Evolutionary conservation across 2,888 invertebrate species (phyloP).

Genomic region (Zygaena filipendulae): DNA sequence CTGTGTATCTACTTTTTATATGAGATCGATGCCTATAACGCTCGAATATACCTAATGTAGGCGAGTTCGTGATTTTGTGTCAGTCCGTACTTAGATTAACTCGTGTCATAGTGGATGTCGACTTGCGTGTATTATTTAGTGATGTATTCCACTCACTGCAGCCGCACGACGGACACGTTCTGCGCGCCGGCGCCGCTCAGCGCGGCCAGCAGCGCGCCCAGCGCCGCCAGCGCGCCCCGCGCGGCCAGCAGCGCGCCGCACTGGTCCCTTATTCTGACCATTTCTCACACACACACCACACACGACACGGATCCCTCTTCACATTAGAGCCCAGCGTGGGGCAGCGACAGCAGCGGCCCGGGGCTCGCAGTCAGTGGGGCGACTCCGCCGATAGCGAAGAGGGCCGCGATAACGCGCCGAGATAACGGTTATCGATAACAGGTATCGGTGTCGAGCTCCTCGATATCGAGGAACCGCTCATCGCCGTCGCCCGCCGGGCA

Average conservation of each 20-base stretch:
- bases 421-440: no score
- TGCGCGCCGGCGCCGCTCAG: slow-evolving; percentile 10
- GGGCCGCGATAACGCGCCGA: neutral
- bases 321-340: neutral
- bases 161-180: slow-evolving; percentile 27
- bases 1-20: no score
- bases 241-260: neutral
- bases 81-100: no score
- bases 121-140: no score
- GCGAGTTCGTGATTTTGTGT: no score
- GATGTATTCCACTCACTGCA: slow-evolving; percentile 36
- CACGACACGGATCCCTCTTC: neutral
- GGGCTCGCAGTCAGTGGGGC: slow-evolving; percentile 14
- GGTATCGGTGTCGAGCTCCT: no score
- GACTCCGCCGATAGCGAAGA: slow-evolving; percentile 5
- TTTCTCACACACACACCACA: slow-evolving; percentile 1
- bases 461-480: no score
- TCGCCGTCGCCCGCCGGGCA: no score
- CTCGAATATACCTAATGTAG: no score
- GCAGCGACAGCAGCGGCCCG: no score
- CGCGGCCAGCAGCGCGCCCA: slow-evolving; percentile 6
- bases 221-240: slow-evolving; percentile 9
- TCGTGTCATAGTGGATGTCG: no score
- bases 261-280: neutral
- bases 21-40: no score